Evolutionary conservation across 2,888 invertebrate species (phyloP).

Genomic region (Spicauda simplicius): DNA sequence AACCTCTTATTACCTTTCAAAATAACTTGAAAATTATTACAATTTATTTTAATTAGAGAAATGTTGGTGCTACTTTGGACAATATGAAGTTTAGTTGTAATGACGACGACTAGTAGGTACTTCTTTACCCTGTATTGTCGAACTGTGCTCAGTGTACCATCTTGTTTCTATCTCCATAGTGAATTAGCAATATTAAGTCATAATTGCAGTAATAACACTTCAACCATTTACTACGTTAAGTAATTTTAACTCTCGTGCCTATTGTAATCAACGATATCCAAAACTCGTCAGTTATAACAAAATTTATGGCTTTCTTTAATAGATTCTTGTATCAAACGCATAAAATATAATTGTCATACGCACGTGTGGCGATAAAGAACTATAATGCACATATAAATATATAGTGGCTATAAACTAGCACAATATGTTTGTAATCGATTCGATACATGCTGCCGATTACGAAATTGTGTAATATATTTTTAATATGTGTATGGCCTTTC

Average conservation of each 20-base stretch:
- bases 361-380: constrained; percentile 43
- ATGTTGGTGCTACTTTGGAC: no score
- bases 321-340: constrained; percentile 24
- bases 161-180: no score
- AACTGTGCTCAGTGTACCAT: no score
- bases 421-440: constrained; percentile 57
- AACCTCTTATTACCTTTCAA: no score
- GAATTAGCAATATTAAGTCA: not conserved
- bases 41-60: no score
- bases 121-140: no score
- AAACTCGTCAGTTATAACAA: constrained; percentile 3
- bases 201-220: not conserved
- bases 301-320: constrained; percentile 23
- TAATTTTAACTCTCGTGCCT: constrained; percentile 2
- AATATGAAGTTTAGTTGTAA: no score
- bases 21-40: no score
- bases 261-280: constrained; percentile 8
- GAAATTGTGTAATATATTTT: constrained; percentile 35
- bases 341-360: constrained; percentile 31
- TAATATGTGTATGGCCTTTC: constrained; percentile 10
- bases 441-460: constrained; percentile 58
- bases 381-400: no score
- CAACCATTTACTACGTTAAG: not conserved
- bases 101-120: no score
- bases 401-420: constrained; percentile 30